Base-by-base conservation (phyloP, 2,888 invertebrate genomes). In the Ophion ventricosus region DNA sequence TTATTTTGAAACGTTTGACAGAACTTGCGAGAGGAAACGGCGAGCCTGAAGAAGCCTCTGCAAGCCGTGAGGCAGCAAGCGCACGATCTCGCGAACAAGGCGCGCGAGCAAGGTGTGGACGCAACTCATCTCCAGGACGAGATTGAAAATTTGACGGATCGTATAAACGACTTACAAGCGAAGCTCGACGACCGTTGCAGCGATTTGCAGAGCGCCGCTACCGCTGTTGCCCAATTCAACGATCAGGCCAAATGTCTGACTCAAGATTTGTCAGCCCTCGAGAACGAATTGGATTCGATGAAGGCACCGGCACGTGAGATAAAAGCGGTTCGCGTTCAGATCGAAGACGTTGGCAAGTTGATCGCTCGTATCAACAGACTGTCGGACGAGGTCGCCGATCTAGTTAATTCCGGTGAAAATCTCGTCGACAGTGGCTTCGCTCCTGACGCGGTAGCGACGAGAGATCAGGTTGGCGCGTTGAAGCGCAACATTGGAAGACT, bases 261-360 rank as follows among this genome's bases (percentile, higher is more conserved):
- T 25, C 95, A 96, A 86, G 97, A 98, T 91, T 93, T 99, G 2
- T 95, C 96, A 0, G 96, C 96, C 77, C 93, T 99, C 75, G 98
- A 99, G 91, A 96, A 96, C 78, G 97, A 98, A 87, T 94, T 99
- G 56, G 98, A 98, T 90, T 94, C 95, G 54, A 97, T 98, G 95
- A 96, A 96, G 90, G 96, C 98, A 0, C 96, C 98, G 0, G 98
- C 96, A 0, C 95, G 99, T 23, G 99, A 99, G 92, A 95, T 98
- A 64, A 97, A 97, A 92, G 96, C 96, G 0, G 97, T 99, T 0
- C 95, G 96, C 35, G 95, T 94, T 7, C 99, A 99, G 93, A 95
- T 98, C 63, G 97, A 98, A 79, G 98, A 98, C 89, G 95, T 97
- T 20, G 94, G 94, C 3, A 95, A 95, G 76, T 95, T 97, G 72